Evolutionary conservation across 2,888 invertebrate species (phyloP), one percentile per base, ranked within the genome.

Genomic region (Acronicta psi): DNA sequence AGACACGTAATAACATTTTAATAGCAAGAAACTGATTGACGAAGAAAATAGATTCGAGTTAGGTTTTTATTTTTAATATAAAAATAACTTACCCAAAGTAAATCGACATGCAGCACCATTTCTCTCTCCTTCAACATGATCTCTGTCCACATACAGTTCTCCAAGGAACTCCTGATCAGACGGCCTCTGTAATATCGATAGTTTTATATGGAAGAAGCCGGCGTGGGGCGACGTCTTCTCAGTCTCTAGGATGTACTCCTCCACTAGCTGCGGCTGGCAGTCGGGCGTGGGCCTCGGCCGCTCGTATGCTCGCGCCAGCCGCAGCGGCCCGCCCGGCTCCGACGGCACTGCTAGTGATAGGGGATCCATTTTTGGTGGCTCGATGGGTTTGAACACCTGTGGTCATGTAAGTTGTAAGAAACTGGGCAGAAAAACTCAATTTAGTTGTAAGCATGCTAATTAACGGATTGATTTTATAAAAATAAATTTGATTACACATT

Each of bases 151-250:
- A 89, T 98, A 98, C 51, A 98, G 94, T 89, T 98, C 98, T 23
- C 98, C 98, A 66, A 98, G 95, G 91, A 97, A 98, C 91, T 98
- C 97, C 67, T 97, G 97, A 90, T 98, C 98, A 55, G 97, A 96
- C 79, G 97, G 97, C 88, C 98, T 95, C 90, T 98, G 98, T 68
- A 97, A 94, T 87, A 99, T 98, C 57, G 97, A 97, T 74, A 99
- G 94, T 86, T 97, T 97, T 82, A 98, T 98, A 87, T 97, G 96
- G 91, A 98, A 97, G 75, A 97, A 96, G 62, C 96, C 95, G 0
- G 94, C 94, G 77, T 95, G 95, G 9, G 96, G 95, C 78, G 96
- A 91, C 0, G 94, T 94, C 57, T 95, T 95, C 80, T 98, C 98
- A 43, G 98, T 97, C 91, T 99, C 98, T 75, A 99, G 92, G 53